Evolutionary conservation across 2,888 invertebrate genomes (phyloP).

Genomic region (Adelphocoris suturalis): DNA sequence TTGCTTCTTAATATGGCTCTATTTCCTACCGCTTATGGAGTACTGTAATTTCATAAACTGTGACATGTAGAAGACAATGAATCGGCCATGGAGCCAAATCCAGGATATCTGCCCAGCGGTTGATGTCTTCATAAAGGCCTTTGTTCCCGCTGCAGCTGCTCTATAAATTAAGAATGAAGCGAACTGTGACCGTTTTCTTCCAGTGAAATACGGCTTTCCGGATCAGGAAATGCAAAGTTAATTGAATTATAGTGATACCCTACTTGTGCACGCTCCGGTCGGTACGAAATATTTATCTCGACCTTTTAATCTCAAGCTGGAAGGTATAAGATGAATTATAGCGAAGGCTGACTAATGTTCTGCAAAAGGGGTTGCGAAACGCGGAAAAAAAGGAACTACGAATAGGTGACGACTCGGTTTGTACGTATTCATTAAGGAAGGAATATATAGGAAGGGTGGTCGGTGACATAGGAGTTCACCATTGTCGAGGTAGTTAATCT

Average conservation of each 20-base stretch:
- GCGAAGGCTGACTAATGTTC: background rate
- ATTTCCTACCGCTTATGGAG: too few relatives aligned
- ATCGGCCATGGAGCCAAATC: too few relatives aligned
- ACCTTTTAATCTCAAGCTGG: background rate
- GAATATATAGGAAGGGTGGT: constrained; percentile 1
- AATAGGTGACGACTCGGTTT: constrained; percentile 11
- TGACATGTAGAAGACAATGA: too few relatives aligned
- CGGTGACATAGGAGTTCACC: constrained; percentile 1
- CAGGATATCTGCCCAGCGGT: background rate
- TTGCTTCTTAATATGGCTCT: too few relatives aligned
- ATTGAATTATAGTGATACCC: constrained; percentile 39
- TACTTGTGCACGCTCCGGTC: constrained; percentile 28
- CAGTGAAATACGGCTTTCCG: constrained; percentile 8
- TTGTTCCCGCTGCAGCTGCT: background rate
- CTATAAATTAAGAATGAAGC: constrained; percentile 17
- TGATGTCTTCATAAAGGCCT: background rate
- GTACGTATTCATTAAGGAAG: background rate
- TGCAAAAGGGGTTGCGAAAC: background rate
- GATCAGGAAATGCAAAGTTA: constrained; percentile 39
- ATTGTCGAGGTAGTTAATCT: constrained; percentile 27
- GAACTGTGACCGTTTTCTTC: constrained; percentile 14
- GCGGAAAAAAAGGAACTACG: constrained; percentile 33
- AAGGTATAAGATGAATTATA: constrained; percentile 24
- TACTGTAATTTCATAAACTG: too few relatives aligned
- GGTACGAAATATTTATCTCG: constrained; percentile 35